Conservation (phyloP, 2,888 invertebrate genomes). For the Blera fallax region DNA sequence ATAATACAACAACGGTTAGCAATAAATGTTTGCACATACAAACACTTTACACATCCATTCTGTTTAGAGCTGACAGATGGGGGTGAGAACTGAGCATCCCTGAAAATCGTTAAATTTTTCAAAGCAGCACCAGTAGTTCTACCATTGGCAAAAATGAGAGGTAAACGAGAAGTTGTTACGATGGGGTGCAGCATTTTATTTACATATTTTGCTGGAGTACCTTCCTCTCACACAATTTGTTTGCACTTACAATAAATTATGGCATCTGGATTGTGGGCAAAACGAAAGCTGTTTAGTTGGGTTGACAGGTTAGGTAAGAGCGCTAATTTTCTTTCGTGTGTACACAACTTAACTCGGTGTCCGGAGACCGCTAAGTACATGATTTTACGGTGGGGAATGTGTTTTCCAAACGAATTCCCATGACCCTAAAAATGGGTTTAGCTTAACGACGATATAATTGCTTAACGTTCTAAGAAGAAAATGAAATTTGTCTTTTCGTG, state of each 20-base stretch:
- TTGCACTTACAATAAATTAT: constrained; percentile 57
- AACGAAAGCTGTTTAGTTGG: constrained; percentile 40
- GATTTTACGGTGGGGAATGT: constrained; percentile 4
- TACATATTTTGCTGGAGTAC: constrained; percentile 39
- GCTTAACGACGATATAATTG: constrained; percentile 24
- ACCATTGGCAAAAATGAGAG: neutral
- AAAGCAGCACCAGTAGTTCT: neutral
- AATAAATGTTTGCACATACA: neutral
- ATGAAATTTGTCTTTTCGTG: neutral
- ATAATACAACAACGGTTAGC: neutral
- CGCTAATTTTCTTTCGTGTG: constrained; percentile 44
- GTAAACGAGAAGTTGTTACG: neutral
- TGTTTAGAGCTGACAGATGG: constrained; percentile 1
- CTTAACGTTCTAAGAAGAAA: neutral
- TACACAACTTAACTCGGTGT: constrained; percentile 31
- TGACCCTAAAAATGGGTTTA: neutral
- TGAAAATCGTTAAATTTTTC: neutral
- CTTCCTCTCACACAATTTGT: constrained; percentile 32
- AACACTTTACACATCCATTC: neutral
- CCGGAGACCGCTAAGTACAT: constrained; percentile 45
- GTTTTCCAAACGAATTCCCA: neutral
- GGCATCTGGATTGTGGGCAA: constrained; percentile 54
- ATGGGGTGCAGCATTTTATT: constrained; percentile 22
- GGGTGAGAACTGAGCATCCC: neutral
- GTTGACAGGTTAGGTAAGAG: constrained; percentile 48